These are phyloP conservation scores for Chrysocyon brachyurus DNA, from an alignment of 2,797 vertebrate genomes.

Conservation along the genomic window DNA sequence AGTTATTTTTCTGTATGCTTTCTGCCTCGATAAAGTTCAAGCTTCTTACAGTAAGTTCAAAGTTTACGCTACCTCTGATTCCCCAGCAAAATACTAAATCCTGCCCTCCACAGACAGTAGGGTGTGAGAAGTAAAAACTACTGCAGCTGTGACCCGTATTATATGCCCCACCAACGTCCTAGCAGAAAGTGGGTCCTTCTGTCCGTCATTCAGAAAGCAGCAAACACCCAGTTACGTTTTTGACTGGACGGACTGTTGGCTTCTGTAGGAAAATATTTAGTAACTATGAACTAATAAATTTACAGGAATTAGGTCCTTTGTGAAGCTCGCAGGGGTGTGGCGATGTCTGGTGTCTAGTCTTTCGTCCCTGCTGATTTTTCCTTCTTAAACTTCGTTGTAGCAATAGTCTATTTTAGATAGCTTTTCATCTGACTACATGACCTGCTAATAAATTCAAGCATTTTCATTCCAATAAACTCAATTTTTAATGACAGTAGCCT, in stretches of 20 bases:
- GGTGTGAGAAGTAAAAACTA: not conserved
- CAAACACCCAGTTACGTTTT: not conserved
- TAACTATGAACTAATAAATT: not conserved
- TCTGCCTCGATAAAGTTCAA: slow-evolving; percentile 22
- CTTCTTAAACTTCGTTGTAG: not conserved
- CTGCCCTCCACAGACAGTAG: not conserved
- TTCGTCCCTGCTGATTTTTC: not conserved
- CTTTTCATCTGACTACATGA: slow-evolving; percentile 63
- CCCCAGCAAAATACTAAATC: not conserved
- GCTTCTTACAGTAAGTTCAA: not conserved
- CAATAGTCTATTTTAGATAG: not conserved
- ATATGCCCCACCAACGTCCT: not conserved
- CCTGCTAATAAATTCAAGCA: slow-evolving; percentile 78
- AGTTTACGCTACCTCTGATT: not conserved
- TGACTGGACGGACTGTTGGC: not conserved
- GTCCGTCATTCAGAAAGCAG: not conserved
- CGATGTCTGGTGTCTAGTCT: not conserved
- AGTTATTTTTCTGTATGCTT: not conserved
- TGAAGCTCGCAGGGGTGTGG: not conserved
- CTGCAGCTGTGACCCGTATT: not conserved
- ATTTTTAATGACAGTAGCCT: slow-evolving; percentile 75
- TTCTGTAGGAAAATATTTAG: slow-evolving; percentile 22
- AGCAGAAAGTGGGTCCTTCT: not conserved
- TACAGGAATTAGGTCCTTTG: not conserved
- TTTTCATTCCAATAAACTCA: slow-evolving; percentile 79